These are phyloP conservation scores for Heterochromis multidens DNA, from an alignment of 2,113 vertebrate genomes.

Conservation along the genomic window DNA sequence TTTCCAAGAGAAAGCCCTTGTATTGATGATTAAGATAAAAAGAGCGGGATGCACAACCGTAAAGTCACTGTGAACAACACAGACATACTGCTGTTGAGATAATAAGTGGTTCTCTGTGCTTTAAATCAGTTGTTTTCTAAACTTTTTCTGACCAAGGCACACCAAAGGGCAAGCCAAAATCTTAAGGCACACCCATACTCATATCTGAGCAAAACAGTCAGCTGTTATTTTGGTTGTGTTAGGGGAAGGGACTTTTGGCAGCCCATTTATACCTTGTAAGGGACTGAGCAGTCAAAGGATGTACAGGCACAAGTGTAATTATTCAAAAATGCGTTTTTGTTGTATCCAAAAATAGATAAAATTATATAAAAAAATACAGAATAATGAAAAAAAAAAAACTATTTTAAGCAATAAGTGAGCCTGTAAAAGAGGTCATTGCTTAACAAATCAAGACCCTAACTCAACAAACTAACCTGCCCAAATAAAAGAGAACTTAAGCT, in stretches of 20 bases:
- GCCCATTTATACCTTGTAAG: background rate
- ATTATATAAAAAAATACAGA: background rate
- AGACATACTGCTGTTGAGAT: background rate
- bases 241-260: background rate
- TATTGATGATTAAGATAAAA: background rate
- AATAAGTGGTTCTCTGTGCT: background rate
- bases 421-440: background rate
- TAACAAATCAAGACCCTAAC: background rate
- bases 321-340: background rate
- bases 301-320: background rate
- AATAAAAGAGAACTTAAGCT: background rate
- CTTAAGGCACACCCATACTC: background rate
- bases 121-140: background rate
- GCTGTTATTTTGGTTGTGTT: background rate
- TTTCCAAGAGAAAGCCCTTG: background rate
- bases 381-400: background rate
- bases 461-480: background rate
- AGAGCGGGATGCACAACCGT: background rate
- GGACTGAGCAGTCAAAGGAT: background rate
- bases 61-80: background rate
- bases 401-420: background rate
- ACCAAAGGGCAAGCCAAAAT: background rate
- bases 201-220: background rate
- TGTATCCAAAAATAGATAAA: background rate
- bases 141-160: background rate